Conservation (phyloP, 2,888 invertebrate species). For the Eurois occulta region DNA sequence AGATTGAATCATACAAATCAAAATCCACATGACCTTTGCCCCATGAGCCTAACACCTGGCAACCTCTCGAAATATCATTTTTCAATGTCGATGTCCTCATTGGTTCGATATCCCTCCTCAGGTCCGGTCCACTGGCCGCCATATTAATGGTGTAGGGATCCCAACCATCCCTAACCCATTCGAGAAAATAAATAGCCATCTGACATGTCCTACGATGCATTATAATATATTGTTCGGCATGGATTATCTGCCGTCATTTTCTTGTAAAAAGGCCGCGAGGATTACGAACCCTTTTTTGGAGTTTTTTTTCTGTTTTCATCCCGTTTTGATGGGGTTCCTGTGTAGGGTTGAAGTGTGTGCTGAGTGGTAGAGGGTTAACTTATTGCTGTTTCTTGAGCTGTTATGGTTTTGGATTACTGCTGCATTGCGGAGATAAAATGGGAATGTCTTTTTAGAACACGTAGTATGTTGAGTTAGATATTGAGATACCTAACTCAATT, state of each 20-base stretch:
- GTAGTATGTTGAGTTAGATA: not conserved
- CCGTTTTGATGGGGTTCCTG: slow-evolving; percentile 60
- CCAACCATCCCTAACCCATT: slow-evolving; percentile 80
- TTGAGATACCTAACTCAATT: no score
- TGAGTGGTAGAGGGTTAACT: slow-evolving; percentile 37
- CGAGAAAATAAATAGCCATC: slow-evolving; percentile 85
- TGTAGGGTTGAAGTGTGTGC: slow-evolving; percentile 45
- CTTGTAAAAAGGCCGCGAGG: slow-evolving; percentile 69
- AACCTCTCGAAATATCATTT: slow-evolving; percentile 80
- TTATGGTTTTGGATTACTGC: slow-evolving; percentile 20
- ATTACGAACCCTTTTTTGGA: slow-evolving; percentile 62
- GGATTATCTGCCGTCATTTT: slow-evolving; percentile 81
- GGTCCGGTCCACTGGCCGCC: slow-evolving; percentile 81
- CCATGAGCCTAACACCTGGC: slow-evolving; percentile 71
- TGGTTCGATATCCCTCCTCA: slow-evolving; percentile 78
- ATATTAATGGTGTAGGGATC: slow-evolving; percentile 85
- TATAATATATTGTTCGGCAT: slow-evolving; percentile 84
- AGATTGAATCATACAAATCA: slow-evolving; percentile 54
- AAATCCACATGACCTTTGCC: slow-evolving; percentile 44
- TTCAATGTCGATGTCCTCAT: slow-evolving; percentile 84
- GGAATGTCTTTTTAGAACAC: not conserved
- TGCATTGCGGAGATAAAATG: not conserved
- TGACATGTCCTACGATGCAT: slow-evolving; percentile 87
- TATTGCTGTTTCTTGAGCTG: slow-evolving; percentile 33
- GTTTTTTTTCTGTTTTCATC: slow-evolving; percentile 53